phyloP scores from a whole-genome alignment of 2,797 vertebrate species.

The Coluber constrictor region DNA sequence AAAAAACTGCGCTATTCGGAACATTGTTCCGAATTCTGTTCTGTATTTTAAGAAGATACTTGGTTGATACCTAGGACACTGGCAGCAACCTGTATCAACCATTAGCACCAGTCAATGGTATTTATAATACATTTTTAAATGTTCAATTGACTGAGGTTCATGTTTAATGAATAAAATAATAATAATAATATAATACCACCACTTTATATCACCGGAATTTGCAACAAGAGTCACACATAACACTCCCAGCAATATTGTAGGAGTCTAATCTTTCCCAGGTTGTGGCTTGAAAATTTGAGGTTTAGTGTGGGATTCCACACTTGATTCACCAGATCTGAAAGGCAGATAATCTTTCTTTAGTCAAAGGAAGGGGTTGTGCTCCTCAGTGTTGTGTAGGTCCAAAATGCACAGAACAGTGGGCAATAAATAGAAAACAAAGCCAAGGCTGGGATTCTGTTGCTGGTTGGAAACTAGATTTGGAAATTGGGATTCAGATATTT shows the following conservation, averaged over 20 bases:
- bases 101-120: no score
- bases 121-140: no score
- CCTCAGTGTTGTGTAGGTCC: neutral
- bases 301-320: neutral
- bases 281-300: neutral
- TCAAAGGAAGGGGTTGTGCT: neutral
- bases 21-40: no score
- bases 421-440: neutral
- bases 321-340: neutral
- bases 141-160: no score
- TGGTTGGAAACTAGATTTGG: neutral
- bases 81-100: no score
- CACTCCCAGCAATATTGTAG: neutral
- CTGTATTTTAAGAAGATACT: no score
- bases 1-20: no score
- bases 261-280: neutral
- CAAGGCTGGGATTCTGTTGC: neutral
- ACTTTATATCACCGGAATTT: neutral
- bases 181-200: neutral
- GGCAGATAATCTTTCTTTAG: neutral
- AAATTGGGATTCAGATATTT: neutral
- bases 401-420: neutral
- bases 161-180: no score
- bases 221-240: neutral
- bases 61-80: no score